Evolutionary conservation across 2,888 invertebrate genomes (phyloP), one percentile per base, ranked within the genome.

Genomic region (Synanthedon formicaeformis): DNA sequence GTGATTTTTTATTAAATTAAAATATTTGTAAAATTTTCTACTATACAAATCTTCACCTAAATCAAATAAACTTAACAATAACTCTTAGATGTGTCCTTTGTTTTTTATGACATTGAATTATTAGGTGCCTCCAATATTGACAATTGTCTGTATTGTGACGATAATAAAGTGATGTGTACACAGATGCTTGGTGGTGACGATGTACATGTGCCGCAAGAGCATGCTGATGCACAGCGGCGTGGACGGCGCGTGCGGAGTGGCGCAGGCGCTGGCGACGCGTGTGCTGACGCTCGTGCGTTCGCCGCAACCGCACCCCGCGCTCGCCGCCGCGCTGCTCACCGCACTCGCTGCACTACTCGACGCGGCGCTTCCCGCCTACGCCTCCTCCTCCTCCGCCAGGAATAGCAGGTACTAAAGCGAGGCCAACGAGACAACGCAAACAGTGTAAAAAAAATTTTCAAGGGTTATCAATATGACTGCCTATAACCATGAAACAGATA

Each of bases 191-290:
- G 93, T 96, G 60, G 85, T 97, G 56, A 83, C 97, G 58, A 93
- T 95, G 58, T 96, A 95, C 79, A 90, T 97, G 85, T 94, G 94
- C 54, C 93, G 96, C 65, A 94, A 94, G 72, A 94, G 93, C 56
- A 85, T 93, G 65, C 75, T 72, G 67, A 82, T 89, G 5, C 86
- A 87, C 78, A 51, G 63, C 52, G 85, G 85, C 4, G 90, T 91
- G 55, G 90, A 90, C n/a, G 90, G 90, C 40, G 88, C 91, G 51
- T 92, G 90, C 73, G 58, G 90, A 90, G 60, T 63, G 88, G 89
- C 63, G 85, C 93, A 61, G 88, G 65, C 90, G 87, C 71, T 93
- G 59, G 88, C 89, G 12, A 88, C 91, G 1, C 86, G 91, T 48
- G 78, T 86, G 48, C 66, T 88, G 55, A 63, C 73, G 41, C 66